Base-by-base conservation (phyloP, 2,113 vertebrate genomes). In the Poicephalus gulielmi region DNA sequence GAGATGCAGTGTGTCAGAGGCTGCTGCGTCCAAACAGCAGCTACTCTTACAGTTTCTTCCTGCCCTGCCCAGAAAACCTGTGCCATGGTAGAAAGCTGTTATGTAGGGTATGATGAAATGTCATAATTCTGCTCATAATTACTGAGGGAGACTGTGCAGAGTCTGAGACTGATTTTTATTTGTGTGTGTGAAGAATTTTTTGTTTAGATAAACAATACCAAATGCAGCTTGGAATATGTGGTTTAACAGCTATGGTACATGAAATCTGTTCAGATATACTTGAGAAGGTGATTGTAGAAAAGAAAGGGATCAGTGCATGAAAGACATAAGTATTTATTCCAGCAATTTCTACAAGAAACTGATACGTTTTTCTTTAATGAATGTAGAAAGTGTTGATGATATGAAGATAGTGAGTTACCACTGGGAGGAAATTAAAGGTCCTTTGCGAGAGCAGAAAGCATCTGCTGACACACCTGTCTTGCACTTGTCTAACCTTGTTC, bases 361-460 rank as follows among this genome's bases (percentile, higher is more conserved):
- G 59, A 63, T 77, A 3, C 0, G 1, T 46, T 95, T 93, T 85
- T 88, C 68, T 96, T 96, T 47, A 90, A 88, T 83, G 41, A 50
- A 64, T 41, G 23, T 92, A 99, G 99, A 98, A 95, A 99, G 98
- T 75, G 62, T 76, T 37, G 98, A 98, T 97, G 98, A 98, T 87
- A 81, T 46, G 83, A 95, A 97, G 73, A 97, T 98, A 57, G 96
- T 98, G 76, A 98, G 97, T 82, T 99, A 98, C 77, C 97, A 93
- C 88, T 99, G 99, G 98, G 98, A 99, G 74, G 98, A 98, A 97
- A 94, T 98, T 83, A 93, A 94, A n/a, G 98, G 98, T 57, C 98
- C 98, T 47, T 39, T 97, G 41, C 50, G 94, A 89, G 96, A 98
- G 77, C 91, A 97, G 88, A 97, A 97, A 55, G 96, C 91, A 19